These are phyloP conservation scores for Torymus auratus DNA, from an alignment of 2,888 invertebrate genomes.

Conservation along the genomic window DNA sequence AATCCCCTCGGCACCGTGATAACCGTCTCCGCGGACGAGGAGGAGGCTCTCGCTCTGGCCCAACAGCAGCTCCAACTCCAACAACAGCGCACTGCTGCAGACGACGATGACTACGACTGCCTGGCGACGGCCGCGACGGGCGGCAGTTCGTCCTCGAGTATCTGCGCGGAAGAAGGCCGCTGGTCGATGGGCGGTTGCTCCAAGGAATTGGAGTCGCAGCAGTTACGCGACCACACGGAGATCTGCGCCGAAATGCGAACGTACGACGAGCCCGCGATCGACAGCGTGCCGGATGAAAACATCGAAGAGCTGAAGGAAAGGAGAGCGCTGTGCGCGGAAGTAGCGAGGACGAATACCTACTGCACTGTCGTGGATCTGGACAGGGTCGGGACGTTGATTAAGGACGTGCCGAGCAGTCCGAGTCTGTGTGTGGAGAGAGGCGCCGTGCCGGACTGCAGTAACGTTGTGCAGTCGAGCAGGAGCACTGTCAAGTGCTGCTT, in stretches of 20 bases:
- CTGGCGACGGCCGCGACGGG: not conserved
- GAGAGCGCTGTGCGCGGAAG: slow-evolving; percentile 70
- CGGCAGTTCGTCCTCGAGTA: slow-evolving; percentile 66
- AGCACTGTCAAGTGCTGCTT: not conserved
- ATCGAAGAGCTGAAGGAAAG: slow-evolving; percentile 70
- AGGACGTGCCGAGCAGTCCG: slow-evolving; percentile 69
- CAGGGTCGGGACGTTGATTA: slow-evolving; percentile 68
- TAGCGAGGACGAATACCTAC: slow-evolving; percentile 60
- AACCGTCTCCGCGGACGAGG: slow-evolving; percentile 76
- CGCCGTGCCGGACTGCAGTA: slow-evolving; percentile 69
- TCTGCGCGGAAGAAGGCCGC: slow-evolving; percentile 73
- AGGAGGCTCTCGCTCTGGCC: slow-evolving; percentile 68
- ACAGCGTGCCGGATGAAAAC: slow-evolving; percentile 71
- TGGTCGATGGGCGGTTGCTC: slow-evolving; percentile 65
- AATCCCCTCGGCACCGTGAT: slow-evolving; percentile 87
- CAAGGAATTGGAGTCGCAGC: slow-evolving; percentile 64
- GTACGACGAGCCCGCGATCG: slow-evolving; percentile 72
- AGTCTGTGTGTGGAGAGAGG: slow-evolving; percentile 73
- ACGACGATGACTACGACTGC: slow-evolving; percentile 16
- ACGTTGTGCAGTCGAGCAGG: slow-evolving; percentile 28
- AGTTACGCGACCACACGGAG: slow-evolving; percentile 70
- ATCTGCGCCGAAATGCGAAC: slow-evolving; percentile 75
- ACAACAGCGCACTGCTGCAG: not conserved
- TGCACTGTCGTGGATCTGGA: slow-evolving; percentile 69
- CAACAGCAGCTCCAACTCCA: slow-evolving; percentile 69